Base-by-base conservation (phyloP, 2,797 vertebrate genomes). In the Falco columbarius region DNA sequence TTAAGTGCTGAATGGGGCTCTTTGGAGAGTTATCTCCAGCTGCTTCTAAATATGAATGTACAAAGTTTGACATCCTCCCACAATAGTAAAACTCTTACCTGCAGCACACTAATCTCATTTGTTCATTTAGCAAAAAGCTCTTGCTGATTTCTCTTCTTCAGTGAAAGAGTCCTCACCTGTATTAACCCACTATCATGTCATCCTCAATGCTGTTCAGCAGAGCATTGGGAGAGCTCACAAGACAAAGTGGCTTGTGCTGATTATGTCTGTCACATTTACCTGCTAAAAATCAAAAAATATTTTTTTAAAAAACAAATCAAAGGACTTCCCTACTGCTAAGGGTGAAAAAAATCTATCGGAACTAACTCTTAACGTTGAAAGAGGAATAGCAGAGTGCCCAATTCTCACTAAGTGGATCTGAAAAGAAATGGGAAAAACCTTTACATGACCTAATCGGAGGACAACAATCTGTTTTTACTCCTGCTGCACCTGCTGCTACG, bases 391-490 rank as follows among this genome's bases (percentile, higher is more conserved):
- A 49, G 32, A 70, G 22, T 38, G 21, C 14, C 76, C 81, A 73
- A 30, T 58, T 72, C 49, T 71, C 61, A 71, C 62, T 82, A 89
- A 58, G 9, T 7, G 7, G 12, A 82, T 80, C 71, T 80, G n/a
- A 76, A 75, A 75, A 96, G 66, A 90, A 95, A 86, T 16, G 15
- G 71, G 86, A 67, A 94, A 94, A 93, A 77, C 86, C 90, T 96
- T 73, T 89, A 66, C 24, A 10, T 14, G 81, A 93, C 79, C 93
- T 86, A 65, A 79, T 79, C 77, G 92, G 77, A 62, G 79, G 71
- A 94, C 80, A 93, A 55, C 96, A 93, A 91, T 95, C 93, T 97
- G 96, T 7, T 94, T 93, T 89, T 23, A 89, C 89, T 81, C 90
- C 72, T 86, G 55, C 58, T 93, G 83, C 91, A 96, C 95, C 96